Conservation (phyloP, 2,113 vertebrate genomes). For the Tautogolabrus adspersus region DNA sequence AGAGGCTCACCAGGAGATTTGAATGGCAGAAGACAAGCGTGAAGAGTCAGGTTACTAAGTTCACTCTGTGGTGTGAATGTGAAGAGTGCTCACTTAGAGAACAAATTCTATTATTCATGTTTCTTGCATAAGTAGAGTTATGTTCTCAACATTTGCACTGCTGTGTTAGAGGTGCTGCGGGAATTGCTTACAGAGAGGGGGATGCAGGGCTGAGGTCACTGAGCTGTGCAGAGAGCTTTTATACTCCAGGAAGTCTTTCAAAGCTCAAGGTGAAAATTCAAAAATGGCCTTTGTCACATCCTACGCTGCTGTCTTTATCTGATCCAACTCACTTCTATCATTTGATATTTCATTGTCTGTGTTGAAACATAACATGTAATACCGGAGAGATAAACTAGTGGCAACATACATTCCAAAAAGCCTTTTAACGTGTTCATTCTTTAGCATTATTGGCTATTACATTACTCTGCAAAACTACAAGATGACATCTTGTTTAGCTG, state of each 20-base stretch:
- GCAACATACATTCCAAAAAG: too few relatives aligned
- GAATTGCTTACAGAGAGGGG: conserved; percentile 22
- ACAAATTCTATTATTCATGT: not conserved
- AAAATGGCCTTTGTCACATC: not conserved
- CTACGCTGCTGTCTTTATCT: not conserved
- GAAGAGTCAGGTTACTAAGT: not conserved
- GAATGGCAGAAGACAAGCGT: not conserved
- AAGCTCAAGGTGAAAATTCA: conserved; percentile 34
- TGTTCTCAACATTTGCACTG: conserved; percentile 17
- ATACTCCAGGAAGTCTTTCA: conserved; percentile 14
- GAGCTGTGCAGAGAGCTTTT: conserved; percentile 27
- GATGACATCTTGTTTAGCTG: too few relatives aligned
- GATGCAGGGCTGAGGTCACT: conserved; percentile 15
- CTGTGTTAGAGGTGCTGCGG: conserved; percentile 25
- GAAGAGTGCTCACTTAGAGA: not conserved
- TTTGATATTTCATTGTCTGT: not conserved
- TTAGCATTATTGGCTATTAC: too few relatives aligned
- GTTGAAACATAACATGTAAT: not conserved
- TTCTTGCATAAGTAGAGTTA: not conserved
- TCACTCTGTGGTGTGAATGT: not conserved
- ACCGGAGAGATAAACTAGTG: too few relatives aligned
- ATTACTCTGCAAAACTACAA: too few relatives aligned
- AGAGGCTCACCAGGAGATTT: conserved; percentile 6
- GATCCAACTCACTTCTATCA: not conserved
- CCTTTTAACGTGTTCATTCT: too few relatives aligned